phyloP scores from a whole-genome alignment of 2,113 vertebrate genomes.

The Melospiza melodia region DNA sequence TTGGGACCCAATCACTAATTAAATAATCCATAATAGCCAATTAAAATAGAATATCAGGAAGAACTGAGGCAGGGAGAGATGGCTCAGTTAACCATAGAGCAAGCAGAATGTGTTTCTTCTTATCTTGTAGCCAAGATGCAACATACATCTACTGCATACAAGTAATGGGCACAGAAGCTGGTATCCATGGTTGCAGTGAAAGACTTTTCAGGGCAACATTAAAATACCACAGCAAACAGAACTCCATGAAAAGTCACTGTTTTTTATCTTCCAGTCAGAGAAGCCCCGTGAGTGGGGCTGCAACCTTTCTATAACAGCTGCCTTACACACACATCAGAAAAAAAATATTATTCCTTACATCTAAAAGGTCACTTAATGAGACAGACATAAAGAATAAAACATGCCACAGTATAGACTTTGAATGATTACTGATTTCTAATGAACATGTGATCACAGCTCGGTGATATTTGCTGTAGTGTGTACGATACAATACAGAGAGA shows the following conservation, averaged over 20 bases:
- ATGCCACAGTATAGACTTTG: background rate
- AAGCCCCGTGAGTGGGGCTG: background rate
- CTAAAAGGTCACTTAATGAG: background rate
- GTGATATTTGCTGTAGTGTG: background rate
- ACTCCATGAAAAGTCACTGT: background rate
- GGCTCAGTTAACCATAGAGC: background rate
- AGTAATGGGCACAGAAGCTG: background rate
- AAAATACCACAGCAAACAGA: background rate
- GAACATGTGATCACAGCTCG: background rate
- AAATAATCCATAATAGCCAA: background rate
- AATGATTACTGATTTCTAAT: background rate
- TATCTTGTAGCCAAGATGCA: background rate
- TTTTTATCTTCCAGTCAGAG: background rate
- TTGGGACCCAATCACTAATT: background rate
- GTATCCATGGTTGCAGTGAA: background rate
- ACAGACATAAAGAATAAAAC: background rate
- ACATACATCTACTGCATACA: background rate
- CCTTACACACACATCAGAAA: background rate
- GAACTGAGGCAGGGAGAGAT: background rate
- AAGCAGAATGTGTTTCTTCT: background rate
- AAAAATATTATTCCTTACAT: background rate
- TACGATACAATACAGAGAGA: background rate
- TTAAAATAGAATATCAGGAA: slow-evolving; percentile 25
- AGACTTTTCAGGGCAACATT: background rate
- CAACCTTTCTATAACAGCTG: background rate